Evolutionary conservation across 2,797 vertebrate species (phyloP), one percentile per base, ranked within the genome.

Genomic region (Sebastes minor): DNA sequence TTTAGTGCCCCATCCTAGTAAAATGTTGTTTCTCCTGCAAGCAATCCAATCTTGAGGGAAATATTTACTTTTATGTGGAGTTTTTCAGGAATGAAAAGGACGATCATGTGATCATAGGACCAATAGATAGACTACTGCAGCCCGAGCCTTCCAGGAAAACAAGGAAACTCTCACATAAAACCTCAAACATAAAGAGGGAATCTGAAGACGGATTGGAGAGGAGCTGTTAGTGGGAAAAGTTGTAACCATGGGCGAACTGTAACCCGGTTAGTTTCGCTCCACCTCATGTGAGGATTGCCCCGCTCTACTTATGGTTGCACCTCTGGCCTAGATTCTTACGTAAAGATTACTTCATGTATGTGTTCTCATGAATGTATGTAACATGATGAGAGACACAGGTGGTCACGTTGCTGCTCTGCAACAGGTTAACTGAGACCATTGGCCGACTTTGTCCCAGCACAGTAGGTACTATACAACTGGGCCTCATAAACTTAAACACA

Each of bases 321-420:
- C 80, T 80, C 86, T 92, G 93, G 93, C 94, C 92, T 88, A 95
- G 60, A 92, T 95, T 84, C 78, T 73, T 59, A 23, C 23, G 16
- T 68, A 46, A 66, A 86, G 82, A 83, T 88, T 38, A 73, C 12
- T 42, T 1, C 69, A 65, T 72, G 64, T 71, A 49, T 60, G 70
- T 35, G 10, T 70, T 61, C 53, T 22, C 69, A 56, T 76, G 57
- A 27, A 81, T 13, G 18, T 72, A 78, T 81, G 86, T 86, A 75
- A 88, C 60, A 64, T 22, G 84, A 90, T 88, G 66, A 88, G 83
- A 76, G 70, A 59, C 66, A 62, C 81, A 75, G 87, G 86, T 86
- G 81, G 84, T 60, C 78, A 83, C 13, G 68, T 69, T 73, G 78
- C 63, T 49, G 80, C 78, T 75, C 70, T 35, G 63, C 63, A 23